Evolutionary conservation across 1,140 invertebrate species (phyloP).

Genomic region (Ostrea denselamellosa): DNA sequence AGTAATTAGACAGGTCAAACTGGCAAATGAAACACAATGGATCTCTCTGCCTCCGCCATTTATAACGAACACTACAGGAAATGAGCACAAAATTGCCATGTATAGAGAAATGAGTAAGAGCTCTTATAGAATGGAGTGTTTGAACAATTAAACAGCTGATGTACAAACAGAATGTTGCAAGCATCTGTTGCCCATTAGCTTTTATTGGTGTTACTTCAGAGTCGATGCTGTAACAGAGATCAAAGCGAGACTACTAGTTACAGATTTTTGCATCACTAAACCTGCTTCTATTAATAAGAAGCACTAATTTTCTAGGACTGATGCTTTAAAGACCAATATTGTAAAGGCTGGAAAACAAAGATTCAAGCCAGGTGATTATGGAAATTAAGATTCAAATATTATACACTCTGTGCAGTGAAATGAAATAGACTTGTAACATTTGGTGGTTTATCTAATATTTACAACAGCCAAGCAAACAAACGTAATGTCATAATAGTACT

Average conservation of each 20-base stretch:
- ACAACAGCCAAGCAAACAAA: neutral
- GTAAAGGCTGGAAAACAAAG: too few species aligned
- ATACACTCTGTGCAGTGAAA: neutral
- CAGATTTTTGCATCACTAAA: neutral
- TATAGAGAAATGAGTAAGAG: conserved; percentile 4
- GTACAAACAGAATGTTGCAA: neutral
- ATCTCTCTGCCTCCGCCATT: neutral
- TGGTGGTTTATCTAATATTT: neutral
- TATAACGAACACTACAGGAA: neutral
- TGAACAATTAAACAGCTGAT: conserved; percentile 18
- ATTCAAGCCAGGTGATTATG: too few species aligned
- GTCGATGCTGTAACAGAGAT: neutral
- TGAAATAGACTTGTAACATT: too few species aligned
- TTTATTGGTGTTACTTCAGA: neutral
- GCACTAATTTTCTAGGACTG: too few species aligned
- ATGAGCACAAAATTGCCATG: neutral
- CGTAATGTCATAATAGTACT: neutral
- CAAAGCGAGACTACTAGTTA: neutral
- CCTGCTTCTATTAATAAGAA: neutral
- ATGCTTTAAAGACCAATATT: too few species aligned
- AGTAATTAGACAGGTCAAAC: neutral
- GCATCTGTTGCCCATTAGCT: neutral
- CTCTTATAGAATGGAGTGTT: conserved; percentile 6
- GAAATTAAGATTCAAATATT: too few species aligned
- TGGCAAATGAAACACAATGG: neutral